These are phyloP conservation scores for Leptinotarsa undecemlineata DNA, from an alignment of 1,140 invertebrate species.

Conservation along the genomic window DNA sequence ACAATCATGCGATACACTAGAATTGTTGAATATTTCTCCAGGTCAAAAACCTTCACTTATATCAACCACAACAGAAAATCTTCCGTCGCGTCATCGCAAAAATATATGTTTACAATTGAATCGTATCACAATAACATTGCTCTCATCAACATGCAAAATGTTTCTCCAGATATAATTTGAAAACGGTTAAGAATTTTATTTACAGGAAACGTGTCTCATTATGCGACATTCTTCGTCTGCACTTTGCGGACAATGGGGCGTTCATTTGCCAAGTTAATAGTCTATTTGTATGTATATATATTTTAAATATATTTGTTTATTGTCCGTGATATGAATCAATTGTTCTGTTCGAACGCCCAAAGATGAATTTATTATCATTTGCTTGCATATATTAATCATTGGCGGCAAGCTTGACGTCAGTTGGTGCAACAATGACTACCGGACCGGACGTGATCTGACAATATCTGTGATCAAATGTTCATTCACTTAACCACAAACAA, in stretches of 20 bases:
- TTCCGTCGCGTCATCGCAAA: constrained; percentile 2
- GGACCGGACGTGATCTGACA: too few species aligned
- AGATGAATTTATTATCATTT: constrained; percentile 1
- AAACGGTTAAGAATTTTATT: constrained; percentile 6
- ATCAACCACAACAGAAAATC: not conserved
- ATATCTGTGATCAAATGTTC: too few species aligned
- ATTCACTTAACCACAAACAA: too few species aligned
- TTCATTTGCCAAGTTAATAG: not conserved
- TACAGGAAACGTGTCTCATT: not conserved
- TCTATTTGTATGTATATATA: not conserved
- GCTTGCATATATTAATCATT: not conserved
- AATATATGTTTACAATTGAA: constrained; percentile 3
- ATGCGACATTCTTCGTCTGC: not conserved
- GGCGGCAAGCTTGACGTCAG: not conserved
- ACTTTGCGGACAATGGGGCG: not conserved
- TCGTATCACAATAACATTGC: not conserved
- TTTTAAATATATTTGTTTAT: constrained; percentile 9
- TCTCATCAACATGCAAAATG: constrained; percentile 5
- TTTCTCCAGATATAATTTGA: constrained; percentile 3
- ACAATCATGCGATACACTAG: too few species aligned
- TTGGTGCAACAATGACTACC: not conserved
- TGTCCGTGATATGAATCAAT: not conserved
- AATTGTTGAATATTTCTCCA: not conserved
- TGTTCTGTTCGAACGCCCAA: not conserved
- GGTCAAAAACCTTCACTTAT: constrained; percentile 4